Evolutionary conservation across 2,888 invertebrate genomes (phyloP), one percentile per base, ranked within the genome.

Genomic region (Tortricodes alternella): DNA sequence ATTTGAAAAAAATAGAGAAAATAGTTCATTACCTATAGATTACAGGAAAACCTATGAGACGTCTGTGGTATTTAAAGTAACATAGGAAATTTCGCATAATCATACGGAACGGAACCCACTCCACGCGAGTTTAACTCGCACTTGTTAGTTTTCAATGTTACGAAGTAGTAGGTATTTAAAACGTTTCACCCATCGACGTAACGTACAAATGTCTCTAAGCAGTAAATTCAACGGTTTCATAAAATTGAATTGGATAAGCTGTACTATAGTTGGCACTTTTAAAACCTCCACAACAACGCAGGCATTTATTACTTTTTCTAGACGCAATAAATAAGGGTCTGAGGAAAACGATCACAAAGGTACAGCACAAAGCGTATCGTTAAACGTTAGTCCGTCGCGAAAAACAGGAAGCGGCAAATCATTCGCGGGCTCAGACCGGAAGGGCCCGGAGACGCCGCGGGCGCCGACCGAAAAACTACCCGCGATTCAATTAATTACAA

Each of bases 391-490:
- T 44, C 53, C 58, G 49, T 53, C 29, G 48, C 39, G 53, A 38
- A 57, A 62, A 62, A 62, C 64, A 60, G 64, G 64, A 64, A 60
- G 56, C 38, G 59, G 48, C 61, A 59, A 62, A 64, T 64, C 62
- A 64, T 64, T 59, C 59, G 55, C 56, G 44, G 38, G 50, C 52
- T 15, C 50, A 48, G 49, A 58, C 63, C 59, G 63, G 63, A 63
- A 58, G 46, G 15, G 53, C 39, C 59, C 61, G 64, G 61, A 58
- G 64, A 60, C 63, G 62, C 56, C 53, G 59, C 53, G 39, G 35
- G 56, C 59, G 55, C 37, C 37, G 29, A 43, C 56, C 35, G 56
- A 61, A 60, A 61, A 63, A 62, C 61, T 61, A 59, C 56, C 58
- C 59, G 49, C 58, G 41, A 58, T 60, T 62, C 60, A 62, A 44